phyloP scores from a whole-genome alignment of 2,888 invertebrate genomes.

The Boloria selene region DNA sequence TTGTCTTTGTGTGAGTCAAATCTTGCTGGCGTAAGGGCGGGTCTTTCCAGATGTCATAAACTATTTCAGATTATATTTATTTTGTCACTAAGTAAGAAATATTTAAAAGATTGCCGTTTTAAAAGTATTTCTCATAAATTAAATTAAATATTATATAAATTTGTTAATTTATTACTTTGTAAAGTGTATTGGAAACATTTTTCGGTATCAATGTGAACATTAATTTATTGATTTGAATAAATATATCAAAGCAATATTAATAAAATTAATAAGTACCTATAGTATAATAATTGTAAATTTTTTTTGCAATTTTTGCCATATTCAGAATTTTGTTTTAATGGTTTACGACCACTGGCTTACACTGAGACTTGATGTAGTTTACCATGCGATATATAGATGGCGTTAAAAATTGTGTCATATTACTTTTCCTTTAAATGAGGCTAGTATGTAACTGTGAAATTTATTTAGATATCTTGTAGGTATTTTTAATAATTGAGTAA shows the following conservation, averaged over 20 bases:
- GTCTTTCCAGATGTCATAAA: slow-evolving; percentile 56
- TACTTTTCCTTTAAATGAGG: not conserved
- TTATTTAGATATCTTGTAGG: not conserved
- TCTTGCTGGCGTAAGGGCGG: slow-evolving; percentile 57
- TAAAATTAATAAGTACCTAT: no score
- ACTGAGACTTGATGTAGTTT: not conserved
- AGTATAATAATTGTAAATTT: no score
- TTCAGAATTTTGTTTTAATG: not conserved
- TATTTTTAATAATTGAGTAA: no score
- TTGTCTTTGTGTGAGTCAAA: slow-evolving; percentile 56
- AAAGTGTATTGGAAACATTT: no score
- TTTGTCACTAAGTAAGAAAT: not conserved
- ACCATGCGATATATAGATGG: slow-evolving; percentile 1
- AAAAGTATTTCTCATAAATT: no score
- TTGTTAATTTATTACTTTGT: no score
- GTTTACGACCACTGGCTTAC: not conserved
- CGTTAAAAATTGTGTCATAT: not conserved
- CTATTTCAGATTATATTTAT: slow-evolving; percentile 43
- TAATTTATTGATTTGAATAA: no score
- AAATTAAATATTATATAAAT: no score
- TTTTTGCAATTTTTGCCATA: not conserved
- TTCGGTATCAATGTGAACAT: no score
- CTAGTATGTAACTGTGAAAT: not conserved
- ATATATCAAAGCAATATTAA: no score
- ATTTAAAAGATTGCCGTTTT: not conserved